Base-by-base conservation (phyloP, 2,888 invertebrate genomes). In the Mythimna lalbum region DNA sequence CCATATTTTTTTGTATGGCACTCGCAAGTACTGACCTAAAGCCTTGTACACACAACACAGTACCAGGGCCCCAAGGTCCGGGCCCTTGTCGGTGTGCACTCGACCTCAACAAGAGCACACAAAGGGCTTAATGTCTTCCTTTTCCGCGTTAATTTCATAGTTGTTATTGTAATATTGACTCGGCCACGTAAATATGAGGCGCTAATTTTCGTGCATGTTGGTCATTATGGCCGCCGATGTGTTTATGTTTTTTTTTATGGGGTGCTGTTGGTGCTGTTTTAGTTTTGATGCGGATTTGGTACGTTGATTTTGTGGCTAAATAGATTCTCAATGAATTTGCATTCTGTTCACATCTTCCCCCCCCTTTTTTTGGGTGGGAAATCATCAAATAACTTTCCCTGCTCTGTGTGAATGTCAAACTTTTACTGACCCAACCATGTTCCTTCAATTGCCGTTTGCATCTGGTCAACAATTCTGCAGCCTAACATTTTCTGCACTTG, bases 121-220 rank as follows among this genome's bases (percentile, higher is more conserved):
- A 61, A 74, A 80, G 82, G 84, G 82, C 76, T 63, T 73, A 59
- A 79, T 82, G 61, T 63, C 76, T 82, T 84, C 84, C 79, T 73
- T 84, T 82, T 82, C 84, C 83, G 76, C 71, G 77, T 73, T 81
- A 67, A 72, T 76, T 81, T 67, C 61, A 72, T 76, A 84, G 74
- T 83, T 80, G 66, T 69, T 81, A 67, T 72, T 74, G 64, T 65
- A 83, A 83, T 84, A 84, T 82, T 81, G 81, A 79, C 68, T 82
- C 64, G 66, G 39, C 27, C 56, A 27, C 36, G 63, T 75, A 52
- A n/a, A 47, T 55, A 56, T 4, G 31, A 77, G 64, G 65, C 33
- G 76, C 43, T 73, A 73, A 79, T 56, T 52, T 74, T 52, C 59
- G 50, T 56, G 47, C 47, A 47, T n/a, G 63, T 56, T 50, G 23